These are phyloP conservation scores for Enteromius viviparus DNA, from an alignment of 2,797 vertebrate species.

Conservation along the genomic window DNA sequence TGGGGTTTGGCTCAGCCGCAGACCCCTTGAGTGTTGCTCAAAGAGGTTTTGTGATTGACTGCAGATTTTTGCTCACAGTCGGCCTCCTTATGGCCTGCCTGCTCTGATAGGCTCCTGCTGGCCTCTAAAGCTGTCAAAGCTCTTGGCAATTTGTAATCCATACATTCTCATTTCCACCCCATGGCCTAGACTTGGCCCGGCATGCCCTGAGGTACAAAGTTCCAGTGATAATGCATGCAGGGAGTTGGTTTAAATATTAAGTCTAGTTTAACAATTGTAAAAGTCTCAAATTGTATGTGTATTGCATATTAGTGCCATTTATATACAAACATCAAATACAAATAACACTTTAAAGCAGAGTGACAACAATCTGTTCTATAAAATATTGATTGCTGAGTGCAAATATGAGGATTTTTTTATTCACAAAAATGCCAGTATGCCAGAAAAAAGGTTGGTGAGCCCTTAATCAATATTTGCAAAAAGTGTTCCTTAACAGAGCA, in stretches of 20 bases:
- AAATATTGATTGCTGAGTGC: background rate
- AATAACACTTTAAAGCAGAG: conserved; percentile 4
- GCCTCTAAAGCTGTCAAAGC: conserved; percentile 36
- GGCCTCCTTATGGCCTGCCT: conserved; percentile 2
- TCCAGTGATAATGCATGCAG: background rate
- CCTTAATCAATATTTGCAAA: background rate
- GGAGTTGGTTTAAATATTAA: background rate
- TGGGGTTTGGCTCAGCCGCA: conserved; percentile 16
- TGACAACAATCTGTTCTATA: background rate
- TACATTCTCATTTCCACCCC: conserved; percentile 25
- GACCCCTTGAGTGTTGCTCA: conserved; percentile 25
- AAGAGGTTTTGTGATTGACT: conserved; percentile 34
- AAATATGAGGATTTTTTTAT: background rate
- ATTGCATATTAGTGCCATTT: background rate
- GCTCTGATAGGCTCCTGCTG: conserved; percentile 28
- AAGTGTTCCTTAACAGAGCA: conserved; percentile 16
- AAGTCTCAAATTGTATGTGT: background rate
- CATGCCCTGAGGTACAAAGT: background rate
- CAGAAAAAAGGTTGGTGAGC: background rate
- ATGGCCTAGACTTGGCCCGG: background rate
- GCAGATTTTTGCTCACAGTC: conserved; percentile 6
- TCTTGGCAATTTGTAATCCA: conserved; percentile 42
- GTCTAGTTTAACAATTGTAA: background rate
- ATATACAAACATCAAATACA: background rate
- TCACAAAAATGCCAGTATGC: conserved; percentile 1